A percentile compares a stretch with the other conserved stretches of the same genome.
Evolutionary conservation across 1,140 invertebrate species (phyloP).

Genomic region (Macrosteles quadrilineatus): DNA sequence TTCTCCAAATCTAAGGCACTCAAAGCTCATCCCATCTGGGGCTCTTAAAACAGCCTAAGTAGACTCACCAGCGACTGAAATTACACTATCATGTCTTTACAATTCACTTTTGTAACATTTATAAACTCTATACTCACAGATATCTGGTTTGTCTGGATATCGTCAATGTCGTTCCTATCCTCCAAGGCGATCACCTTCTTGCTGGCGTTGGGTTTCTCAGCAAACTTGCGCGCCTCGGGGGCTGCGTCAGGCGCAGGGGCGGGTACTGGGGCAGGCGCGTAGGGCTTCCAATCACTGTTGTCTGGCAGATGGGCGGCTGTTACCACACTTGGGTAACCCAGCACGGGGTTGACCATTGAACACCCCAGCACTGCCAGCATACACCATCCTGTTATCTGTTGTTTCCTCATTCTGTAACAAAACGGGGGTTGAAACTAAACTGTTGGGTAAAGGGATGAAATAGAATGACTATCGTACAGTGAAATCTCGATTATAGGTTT

Average conservation of each 20-base stretch:
- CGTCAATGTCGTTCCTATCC: slow-evolving; percentile 65
- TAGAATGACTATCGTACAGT: not conserved
- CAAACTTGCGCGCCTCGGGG: slow-evolving; percentile 70
- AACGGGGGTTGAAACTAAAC: not conserved
- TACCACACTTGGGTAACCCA: slow-evolving; percentile 40
- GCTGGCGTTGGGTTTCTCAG: slow-evolving; percentile 81
- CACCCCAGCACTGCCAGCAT: slow-evolving; percentile 41
- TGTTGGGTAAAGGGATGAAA: slow-evolving; percentile 7
- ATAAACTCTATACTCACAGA: slow-evolving; percentile 54
- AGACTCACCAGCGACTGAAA: too few species aligned
- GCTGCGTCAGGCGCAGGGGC: slow-evolving; percentile 30
- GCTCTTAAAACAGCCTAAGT: too few species aligned
- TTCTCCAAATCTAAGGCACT: too few species aligned
- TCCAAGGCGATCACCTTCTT: slow-evolving; percentile 78
- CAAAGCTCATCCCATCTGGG: too few species aligned
- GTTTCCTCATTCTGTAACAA: slow-evolving; percentile 40
- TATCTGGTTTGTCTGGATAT: slow-evolving; percentile 78
- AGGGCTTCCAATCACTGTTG: slow-evolving; percentile 19
- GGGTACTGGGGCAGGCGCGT: slow-evolving; percentile 25
- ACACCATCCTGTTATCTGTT: slow-evolving; percentile 44
- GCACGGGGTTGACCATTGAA: slow-evolving; percentile 37
- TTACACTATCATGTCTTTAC: too few species aligned
- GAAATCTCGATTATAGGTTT: too few species aligned
- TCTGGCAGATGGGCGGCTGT: slow-evolving; percentile 25
- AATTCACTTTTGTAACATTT: too few species aligned